Evolutionary conservation across 2,113 vertebrate genomes (phyloP).

Genomic region (Phaethon lepturus): DNA sequence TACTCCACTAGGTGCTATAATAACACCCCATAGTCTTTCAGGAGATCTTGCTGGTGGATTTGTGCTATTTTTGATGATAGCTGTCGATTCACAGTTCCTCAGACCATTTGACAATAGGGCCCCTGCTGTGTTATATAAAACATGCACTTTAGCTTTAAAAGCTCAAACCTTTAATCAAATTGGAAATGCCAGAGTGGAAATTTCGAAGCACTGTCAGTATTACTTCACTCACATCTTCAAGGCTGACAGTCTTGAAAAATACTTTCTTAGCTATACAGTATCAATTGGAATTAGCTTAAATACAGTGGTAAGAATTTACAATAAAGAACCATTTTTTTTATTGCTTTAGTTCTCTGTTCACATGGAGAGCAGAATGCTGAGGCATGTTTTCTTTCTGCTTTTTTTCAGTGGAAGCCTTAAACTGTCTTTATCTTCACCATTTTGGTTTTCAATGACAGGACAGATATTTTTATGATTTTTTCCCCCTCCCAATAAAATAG

Average conservation of each 20-base stretch:
- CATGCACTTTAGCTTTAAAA: slow-evolving; percentile 60
- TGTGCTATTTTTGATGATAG: slow-evolving; percentile 56
- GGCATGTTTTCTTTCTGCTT: neutral
- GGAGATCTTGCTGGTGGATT: slow-evolving; percentile 44
- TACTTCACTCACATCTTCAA: slow-evolving; percentile 5
- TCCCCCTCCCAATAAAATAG: neutral
- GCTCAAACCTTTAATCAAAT: slow-evolving; percentile 64
- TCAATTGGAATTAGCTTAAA: slow-evolving; percentile 28
- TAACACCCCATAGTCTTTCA: slow-evolving; percentile 27
- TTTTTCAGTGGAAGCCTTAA: neutral
- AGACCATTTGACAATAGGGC: slow-evolving; percentile 9
- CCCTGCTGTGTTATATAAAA: slow-evolving; percentile 40
- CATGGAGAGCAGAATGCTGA: neutral
- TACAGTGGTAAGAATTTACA: neutral
- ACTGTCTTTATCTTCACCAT: neutral
- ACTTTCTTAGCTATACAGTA: neutral
- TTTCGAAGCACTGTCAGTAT: slow-evolving; percentile 27
- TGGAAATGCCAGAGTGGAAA: slow-evolving; percentile 29
- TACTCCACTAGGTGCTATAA: slow-evolving; percentile 49
- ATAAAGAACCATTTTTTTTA: neutral
- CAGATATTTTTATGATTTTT: neutral
- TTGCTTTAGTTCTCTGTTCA: slow-evolving; percentile 1
- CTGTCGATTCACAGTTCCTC: slow-evolving; percentile 17
- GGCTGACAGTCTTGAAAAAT: slow-evolving; percentile 3
- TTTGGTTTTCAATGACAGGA: neutral